Evolutionary conservation across 2,888 invertebrate genomes (phyloP).

Genomic region (Tenthredo notha): DNA sequence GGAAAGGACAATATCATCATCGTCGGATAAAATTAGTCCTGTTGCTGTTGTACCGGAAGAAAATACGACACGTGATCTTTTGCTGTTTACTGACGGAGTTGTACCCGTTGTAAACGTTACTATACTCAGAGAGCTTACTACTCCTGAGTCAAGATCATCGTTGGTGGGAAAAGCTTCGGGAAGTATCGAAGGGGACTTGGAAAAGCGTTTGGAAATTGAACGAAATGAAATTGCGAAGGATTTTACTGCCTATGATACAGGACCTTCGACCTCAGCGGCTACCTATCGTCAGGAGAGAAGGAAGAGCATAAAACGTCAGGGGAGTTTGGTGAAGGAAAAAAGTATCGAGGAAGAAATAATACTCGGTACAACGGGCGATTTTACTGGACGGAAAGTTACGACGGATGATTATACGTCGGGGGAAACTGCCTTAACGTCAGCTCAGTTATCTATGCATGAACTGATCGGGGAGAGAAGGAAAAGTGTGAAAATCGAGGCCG

Average conservation of each 20-base stretch:
- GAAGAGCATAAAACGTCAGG: slow-evolving; percentile 46
- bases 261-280: slow-evolving; percentile 30
- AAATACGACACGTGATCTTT: slow-evolving; percentile 5
- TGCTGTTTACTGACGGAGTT: slow-evolving; percentile 10
- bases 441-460: slow-evolving; percentile 62
- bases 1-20: slow-evolving; percentile 53
- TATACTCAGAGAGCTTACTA: slow-evolving; percentile 20
- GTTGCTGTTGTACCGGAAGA: not conserved
- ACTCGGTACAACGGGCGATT: not conserved
- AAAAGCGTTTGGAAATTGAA: slow-evolving; percentile 4
- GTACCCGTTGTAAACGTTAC: slow-evolving; percentile 46
- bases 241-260: slow-evolving; percentile 42
- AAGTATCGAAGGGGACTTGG: not conserved
- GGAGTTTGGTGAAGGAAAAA: slow-evolving; percentile 51
- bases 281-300: slow-evolving; percentile 28
- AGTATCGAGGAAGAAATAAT: not conserved
- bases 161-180: not conserved
- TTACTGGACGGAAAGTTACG: not conserved
- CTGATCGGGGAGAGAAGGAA: slow-evolving; percentile 57
- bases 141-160: not conserved
- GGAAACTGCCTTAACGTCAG: slow-evolving; percentile 61
- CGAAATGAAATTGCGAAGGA: slow-evolving; percentile 19
- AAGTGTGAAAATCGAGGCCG: slow-evolving; percentile 50
- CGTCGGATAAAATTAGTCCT: not conserved
- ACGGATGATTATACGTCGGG: slow-evolving; percentile 53